Conservation (phyloP, 2,888 invertebrate species). For the Phasia obesa region DNA sequence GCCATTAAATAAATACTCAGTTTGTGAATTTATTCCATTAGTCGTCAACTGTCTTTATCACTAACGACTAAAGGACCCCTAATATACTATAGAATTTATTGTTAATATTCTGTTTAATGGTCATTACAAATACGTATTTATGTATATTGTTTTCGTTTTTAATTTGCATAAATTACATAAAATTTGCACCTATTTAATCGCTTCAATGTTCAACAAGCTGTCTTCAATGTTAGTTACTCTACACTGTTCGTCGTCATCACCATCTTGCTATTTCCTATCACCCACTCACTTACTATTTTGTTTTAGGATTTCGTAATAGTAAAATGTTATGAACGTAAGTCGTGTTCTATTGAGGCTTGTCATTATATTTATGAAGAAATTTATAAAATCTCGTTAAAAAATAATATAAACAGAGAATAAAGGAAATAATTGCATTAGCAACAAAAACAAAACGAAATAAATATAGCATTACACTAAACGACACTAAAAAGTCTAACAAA, state of each 20-base stretch:
- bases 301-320: slow-evolving; percentile 31
- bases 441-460: slow-evolving; percentile 10
- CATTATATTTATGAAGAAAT: slow-evolving; percentile 58
- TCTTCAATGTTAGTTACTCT: slow-evolving; percentile 12
- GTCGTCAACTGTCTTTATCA: no score
- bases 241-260: background rate
- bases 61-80: no score
- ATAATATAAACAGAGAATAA: slow-evolving; percentile 10
- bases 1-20: no score
- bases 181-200: slow-evolving; percentile 66
- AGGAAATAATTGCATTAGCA: slow-evolving; percentile 1
- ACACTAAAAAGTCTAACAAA: slow-evolving; percentile 56
- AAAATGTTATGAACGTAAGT: slow-evolving; percentile 63
- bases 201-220: slow-evolving; percentile 34
- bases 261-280: slow-evolving; percentile 3
- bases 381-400: slow-evolving; percentile 61
- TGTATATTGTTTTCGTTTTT: slow-evolving; percentile 44
- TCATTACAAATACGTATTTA: slow-evolving; percentile 49
- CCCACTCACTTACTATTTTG: background rate
- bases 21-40: no score
- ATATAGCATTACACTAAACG: slow-evolving; percentile 23
- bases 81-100: background rate
- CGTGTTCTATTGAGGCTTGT: no score
- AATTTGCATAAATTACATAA: slow-evolving; percentile 61
- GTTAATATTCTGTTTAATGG: slow-evolving; percentile 60